A percentile compares a stretch with the other conserved stretches of the same genome.
These are phyloP conservation scores for Phyllostomus discolor DNA, from an alignment of 2,113 vertebrate species.

Conservation along the genomic window DNA sequence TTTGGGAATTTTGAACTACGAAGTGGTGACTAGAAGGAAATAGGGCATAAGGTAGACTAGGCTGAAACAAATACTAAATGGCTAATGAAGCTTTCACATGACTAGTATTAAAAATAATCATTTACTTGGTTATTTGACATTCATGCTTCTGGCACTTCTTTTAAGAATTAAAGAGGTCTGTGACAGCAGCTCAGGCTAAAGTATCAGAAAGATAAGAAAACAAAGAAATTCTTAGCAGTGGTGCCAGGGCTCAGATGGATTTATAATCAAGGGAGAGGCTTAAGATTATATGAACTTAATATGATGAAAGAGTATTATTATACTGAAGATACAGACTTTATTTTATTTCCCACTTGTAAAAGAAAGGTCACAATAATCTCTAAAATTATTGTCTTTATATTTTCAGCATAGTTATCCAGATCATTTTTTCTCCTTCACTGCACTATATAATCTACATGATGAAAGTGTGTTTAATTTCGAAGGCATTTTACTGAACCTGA, in stretches of 20 bases:
- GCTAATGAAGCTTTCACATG: not conserved
- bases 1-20: not conserved
- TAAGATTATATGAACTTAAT: conserved; percentile 73
- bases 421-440: conserved; percentile 50
- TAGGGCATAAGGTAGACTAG: not conserved
- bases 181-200: conserved; percentile 34
- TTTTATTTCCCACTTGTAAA: conserved; percentile 72
- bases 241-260: not conserved
- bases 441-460: conserved; percentile 45
- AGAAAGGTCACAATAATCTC: conserved; percentile 67
- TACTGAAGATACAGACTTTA: conserved; percentile 56
- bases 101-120: not conserved
- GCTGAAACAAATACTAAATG: not conserved
- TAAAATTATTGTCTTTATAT: conserved; percentile 66
- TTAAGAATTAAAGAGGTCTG: conserved; percentile 21
- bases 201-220: conserved; percentile 21
- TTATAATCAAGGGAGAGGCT: conserved; percentile 61
- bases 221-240: conserved; percentile 21
- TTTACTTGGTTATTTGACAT: not conserved
- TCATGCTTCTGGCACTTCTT: not conserved
- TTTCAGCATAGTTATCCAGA: conserved; percentile 62
- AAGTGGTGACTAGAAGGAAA: not conserved
- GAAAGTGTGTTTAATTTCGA: conserved; percentile 54
- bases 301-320: conserved; percentile 70
- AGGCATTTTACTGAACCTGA: conserved; percentile 48